A percentile compares a stretch with the other conserved stretches of the same genome.
Conservation (phyloP, 2,113 vertebrate species). For the Anthoscopus minutus region DNA sequence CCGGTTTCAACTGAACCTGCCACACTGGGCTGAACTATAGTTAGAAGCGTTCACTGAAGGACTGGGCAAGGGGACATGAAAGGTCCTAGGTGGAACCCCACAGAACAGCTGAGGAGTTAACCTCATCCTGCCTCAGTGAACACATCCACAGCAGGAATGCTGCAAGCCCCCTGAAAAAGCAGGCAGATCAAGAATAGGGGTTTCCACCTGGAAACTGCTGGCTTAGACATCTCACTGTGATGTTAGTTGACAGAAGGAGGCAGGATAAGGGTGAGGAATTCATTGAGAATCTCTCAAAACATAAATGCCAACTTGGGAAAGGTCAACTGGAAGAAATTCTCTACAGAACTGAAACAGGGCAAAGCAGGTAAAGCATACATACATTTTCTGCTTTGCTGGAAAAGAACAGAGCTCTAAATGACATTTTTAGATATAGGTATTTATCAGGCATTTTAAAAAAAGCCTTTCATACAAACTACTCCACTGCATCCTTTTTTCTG, state of each 20-base stretch:
- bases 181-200: not conserved
- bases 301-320: not conserved
- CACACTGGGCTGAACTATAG: not conserved
- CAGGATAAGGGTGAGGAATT: not conserved
- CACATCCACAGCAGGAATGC: rapidly evolving
- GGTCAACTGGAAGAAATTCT: not conserved
- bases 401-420: not conserved
- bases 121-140: not conserved
- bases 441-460: rapidly evolving
- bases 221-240: not conserved
- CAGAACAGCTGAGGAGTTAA: rapidly evolving
- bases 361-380: not conserved
- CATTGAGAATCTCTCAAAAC: not conserved
- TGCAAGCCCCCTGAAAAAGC: not conserved
- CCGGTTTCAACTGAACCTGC: too few relatives aligned
- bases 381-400: not conserved
- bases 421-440: not conserved
- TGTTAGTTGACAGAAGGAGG: not conserved
- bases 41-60: not conserved
- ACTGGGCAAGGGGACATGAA: not conserved
- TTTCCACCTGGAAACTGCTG: not conserved
- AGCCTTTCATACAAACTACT: not conserved
- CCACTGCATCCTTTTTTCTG: not conserved
- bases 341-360: not conserved
- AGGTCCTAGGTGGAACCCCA: not conserved